Evolutionary conservation across 2,113 vertebrate species (phyloP).

Genomic region (Carassius carassius): DNA sequence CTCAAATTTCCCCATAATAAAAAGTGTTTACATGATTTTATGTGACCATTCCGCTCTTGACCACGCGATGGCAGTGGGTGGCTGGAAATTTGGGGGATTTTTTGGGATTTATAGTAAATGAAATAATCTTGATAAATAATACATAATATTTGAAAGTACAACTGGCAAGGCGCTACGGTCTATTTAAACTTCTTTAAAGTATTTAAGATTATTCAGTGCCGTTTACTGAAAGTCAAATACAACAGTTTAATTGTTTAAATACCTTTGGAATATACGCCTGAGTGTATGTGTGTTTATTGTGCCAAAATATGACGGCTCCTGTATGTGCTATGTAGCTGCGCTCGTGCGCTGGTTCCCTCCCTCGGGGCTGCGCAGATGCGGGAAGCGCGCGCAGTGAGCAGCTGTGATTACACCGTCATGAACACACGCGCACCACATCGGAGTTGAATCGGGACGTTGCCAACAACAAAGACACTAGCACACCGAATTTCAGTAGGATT

Average conservation of each 20-base stretch:
- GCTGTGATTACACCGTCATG: constrained; percentile 57
- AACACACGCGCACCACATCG: constrained; percentile 44
- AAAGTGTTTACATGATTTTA: constrained; percentile 1
- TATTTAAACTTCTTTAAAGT: not conserved
- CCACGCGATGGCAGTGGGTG: constrained; percentile 12
- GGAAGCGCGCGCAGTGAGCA: constrained; percentile 52
- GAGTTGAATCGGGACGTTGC: constrained; percentile 39
- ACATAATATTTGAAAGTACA: not conserved
- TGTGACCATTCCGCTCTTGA: not conserved
- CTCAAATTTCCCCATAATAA: not conserved
- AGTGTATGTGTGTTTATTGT: not conserved
- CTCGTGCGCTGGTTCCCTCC: constrained; percentile 19
- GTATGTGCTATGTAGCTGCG: not conserved
- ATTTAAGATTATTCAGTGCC: not conserved
- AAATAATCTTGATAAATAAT: not conserved
- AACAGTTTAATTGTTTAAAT: not conserved
- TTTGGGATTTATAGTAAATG: not conserved
- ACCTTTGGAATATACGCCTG: not conserved
- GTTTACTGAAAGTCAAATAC: not conserved
- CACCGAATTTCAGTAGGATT: not conserved
- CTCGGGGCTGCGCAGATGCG: constrained; percentile 54
- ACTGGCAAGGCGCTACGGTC: too few relatives aligned
- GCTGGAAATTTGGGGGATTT: constrained; percentile 12
- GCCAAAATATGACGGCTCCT: not conserved
- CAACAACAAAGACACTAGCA: constrained; percentile 41